phyloP scores from a whole-genome alignment of 2,797 vertebrate genomes.

The Botia almorhae region DNA sequence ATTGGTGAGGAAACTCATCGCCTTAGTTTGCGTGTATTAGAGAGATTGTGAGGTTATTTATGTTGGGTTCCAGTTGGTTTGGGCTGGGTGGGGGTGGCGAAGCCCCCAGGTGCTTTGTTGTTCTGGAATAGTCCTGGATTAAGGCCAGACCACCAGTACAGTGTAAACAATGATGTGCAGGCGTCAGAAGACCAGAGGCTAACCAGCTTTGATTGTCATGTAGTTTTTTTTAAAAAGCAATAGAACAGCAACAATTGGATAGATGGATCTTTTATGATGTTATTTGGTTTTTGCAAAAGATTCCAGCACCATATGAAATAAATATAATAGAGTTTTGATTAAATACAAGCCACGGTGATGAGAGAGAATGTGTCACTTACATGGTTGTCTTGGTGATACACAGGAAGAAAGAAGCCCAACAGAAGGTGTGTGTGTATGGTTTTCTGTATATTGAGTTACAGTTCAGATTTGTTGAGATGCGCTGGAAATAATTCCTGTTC shows the following conservation, averaged over 20 bases:
- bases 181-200: slow-evolving; percentile 34
- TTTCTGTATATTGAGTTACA: slow-evolving; percentile 17
- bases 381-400: slow-evolving; percentile 59
- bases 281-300: slow-evolving; percentile 25
- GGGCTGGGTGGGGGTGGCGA: slow-evolving; percentile 20
- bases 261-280: slow-evolving; percentile 17
- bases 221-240: slow-evolving; percentile 22
- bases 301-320: slow-evolving; percentile 20
- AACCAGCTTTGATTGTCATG: slow-evolving; percentile 42
- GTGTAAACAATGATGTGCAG: slow-evolving; percentile 61
- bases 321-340: not conserved
- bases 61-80: slow-evolving; percentile 26
- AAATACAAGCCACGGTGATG: slow-evolving; percentile 13
- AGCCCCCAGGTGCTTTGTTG: slow-evolving; percentile 50
- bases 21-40: slow-evolving; percentile 22
- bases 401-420: slow-evolving; percentile 28
- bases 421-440: slow-evolving; percentile 58
- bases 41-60: slow-evolving; percentile 14
- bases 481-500: slow-evolving; percentile 2
- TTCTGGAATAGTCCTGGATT: slow-evolving; percentile 71
- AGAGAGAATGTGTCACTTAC: slow-evolving; percentile 66
- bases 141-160: slow-evolving; percentile 64
- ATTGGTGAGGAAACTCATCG: not conserved
- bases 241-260: slow-evolving; percentile 14
- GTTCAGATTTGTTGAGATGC: not conserved